Evolutionary conservation across 1,140 invertebrate species (phyloP).

Genomic region (Drosophila seguyi): DNA sequence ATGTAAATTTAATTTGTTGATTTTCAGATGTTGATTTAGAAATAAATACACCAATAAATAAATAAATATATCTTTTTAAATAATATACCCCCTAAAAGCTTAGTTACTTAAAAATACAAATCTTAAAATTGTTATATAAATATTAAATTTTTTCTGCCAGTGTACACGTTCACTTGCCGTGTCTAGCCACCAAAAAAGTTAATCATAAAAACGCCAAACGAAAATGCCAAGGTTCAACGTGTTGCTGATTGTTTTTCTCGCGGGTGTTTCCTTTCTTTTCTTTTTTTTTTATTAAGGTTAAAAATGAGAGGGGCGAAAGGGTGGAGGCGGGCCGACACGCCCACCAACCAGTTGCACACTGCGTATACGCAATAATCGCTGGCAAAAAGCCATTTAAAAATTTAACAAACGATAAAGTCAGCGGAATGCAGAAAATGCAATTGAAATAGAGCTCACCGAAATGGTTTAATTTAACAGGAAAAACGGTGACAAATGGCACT

Average conservation of each 20-base stretch:
- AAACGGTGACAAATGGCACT: background rate
- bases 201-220: slow-evolving; percentile 52
- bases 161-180: slow-evolving; percentile 2
- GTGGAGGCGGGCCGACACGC: background rate
- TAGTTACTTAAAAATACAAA: background rate
- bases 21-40: too few species aligned
- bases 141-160: background rate
- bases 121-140: background rate
- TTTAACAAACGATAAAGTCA: slow-evolving; percentile 3
- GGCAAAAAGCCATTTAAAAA: slow-evolving; percentile 7
- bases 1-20: too few species aligned
- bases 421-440: background rate
- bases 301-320: slow-evolving; percentile 7
- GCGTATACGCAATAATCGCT: slow-evolving; percentile 59
- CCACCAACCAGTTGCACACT: slow-evolving; percentile 55
- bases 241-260: slow-evolving; percentile 72
- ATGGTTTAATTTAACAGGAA: background rate
- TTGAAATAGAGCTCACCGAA: slow-evolving; percentile 32
- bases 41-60: too few species aligned
- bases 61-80: too few species aligned
- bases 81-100: background rate
- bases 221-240: slow-evolving; percentile 73
- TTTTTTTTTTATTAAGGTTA: background rate
- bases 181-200: slow-evolving; percentile 49
- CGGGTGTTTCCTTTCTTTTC: background rate